A percentile compares a stretch with the other conserved stretches of the same genome.
Conservation (phyloP, 2,797 vertebrate genomes). For the Pipistrellus pipistrellus region DNA sequence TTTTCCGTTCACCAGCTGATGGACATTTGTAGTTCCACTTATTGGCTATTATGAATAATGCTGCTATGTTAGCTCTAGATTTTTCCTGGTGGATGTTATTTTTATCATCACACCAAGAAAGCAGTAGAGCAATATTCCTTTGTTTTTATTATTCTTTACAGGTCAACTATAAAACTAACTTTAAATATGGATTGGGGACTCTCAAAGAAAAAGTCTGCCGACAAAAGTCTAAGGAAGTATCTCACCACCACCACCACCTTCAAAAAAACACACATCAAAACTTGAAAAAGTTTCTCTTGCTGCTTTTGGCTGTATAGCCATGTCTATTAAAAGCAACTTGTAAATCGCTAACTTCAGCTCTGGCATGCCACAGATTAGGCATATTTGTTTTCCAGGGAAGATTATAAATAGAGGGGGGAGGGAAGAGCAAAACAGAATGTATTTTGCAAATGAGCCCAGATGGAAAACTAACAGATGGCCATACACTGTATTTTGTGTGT, state of each 20-base stretch:
- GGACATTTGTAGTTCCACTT: not conserved
- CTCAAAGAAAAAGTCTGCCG: constrained; percentile 9
- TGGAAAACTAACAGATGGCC: constrained; percentile 92
- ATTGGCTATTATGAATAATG: not conserved
- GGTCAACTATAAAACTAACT: constrained; percentile 3
- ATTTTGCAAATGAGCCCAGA: constrained; percentile 91
- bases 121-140: not conserved
- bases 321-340: constrained; percentile 88
- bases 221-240: constrained; percentile 49
- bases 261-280: constrained; percentile 68
- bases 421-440: constrained; percentile 85
- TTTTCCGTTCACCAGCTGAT: not conserved
- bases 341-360: constrained; percentile 88
- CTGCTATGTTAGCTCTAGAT: not conserved
- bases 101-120: not conserved
- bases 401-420: constrained; percentile 90
- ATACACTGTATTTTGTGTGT: constrained; percentile 89
- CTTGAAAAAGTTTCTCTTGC: constrained; percentile 84
- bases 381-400: constrained; percentile 90
- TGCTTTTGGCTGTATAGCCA: constrained; percentile 84
- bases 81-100: constrained; percentile 4
- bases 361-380: constrained; percentile 87
- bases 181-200: not conserved
- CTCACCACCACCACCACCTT: constrained; percentile 60
- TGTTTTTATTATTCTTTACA: constrained; percentile 34